Evolutionary conservation across 2,797 vertebrate species (phyloP), one percentile per base, ranked within the genome.

Genomic region (Kryptolebias ocellatus): DNA sequence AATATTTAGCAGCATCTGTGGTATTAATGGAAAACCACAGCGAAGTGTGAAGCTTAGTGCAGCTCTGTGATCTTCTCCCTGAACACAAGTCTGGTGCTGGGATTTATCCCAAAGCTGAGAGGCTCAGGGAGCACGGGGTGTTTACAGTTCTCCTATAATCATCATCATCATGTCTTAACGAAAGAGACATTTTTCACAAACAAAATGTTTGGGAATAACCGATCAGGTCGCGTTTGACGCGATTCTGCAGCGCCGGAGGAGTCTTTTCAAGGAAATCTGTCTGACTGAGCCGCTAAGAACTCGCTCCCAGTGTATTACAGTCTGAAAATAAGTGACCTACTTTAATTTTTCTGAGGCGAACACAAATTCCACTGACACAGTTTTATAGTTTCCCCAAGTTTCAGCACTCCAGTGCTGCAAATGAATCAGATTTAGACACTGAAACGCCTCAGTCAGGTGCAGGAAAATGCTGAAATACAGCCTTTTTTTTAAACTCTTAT

Each of bases 141-240:
- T 68, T 81, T 74, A 59, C 53, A 66, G 73, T 72, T 70, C 83
- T 85, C 70, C 77, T 60, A 64, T 75, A 71, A 78, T 86, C 77
- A 75, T 63, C 75, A 87, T 81, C 51, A 68, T 84, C 76, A 51
- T 45, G 37, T 37, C 62, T 5, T 60, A 65, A 71, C 67, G 71
- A 67, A 81, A 51, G 62, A 56, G 42, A 62, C 65, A 12, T 42
- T 42, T 51, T 62, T 60, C 4, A 11, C 15, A 24, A 7, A 44
- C 10, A 14, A 56, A 18, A 54, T 61, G 34, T 51, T 60, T 61
- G 29, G 61, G 78, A 78, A 76, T 47, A 63, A 57, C 74, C 74
- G 70, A 78, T 81, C 53, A 64, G 53, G 52, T 79, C 1, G 0
- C 12, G 47, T 27, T 66, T 16, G 60, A 55, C 31, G 54, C 16